These are phyloP conservation scores for Chauna torquata DNA, from an alignment of 2,113 vertebrate genomes.

Conservation along the genomic window DNA sequence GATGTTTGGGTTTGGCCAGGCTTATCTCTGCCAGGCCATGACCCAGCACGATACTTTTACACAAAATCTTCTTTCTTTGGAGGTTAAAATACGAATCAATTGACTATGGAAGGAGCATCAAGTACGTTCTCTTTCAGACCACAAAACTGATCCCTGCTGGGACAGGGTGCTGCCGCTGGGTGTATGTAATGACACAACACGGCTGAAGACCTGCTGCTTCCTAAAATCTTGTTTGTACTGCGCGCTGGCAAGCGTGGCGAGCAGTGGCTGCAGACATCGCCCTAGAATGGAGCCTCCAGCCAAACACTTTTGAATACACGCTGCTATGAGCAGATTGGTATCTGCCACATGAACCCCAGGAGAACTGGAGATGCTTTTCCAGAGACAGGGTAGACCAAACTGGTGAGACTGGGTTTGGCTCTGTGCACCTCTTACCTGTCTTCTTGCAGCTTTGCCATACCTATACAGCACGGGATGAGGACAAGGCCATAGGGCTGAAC, in stretches of 20 bases:
- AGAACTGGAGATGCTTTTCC: background rate
- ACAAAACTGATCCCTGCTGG: background rate
- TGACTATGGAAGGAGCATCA: background rate
- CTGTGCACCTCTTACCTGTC: background rate
- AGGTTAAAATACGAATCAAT: background rate
- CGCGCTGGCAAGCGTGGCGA: background rate
- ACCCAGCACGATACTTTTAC: background rate
- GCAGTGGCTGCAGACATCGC: background rate
- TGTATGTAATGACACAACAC: background rate
- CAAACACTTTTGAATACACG: background rate
- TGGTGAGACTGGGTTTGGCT: slow-evolving; percentile 1
- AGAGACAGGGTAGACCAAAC: background rate
- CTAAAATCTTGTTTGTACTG: background rate
- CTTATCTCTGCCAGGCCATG: background rate
- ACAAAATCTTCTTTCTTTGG: background rate
- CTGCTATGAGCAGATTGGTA: background rate
- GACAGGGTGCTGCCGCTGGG: background rate
- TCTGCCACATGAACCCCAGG: background rate
- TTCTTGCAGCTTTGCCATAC: background rate
- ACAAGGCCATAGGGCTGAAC: background rate
- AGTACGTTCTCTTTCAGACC: background rate
- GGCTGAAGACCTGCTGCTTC: background rate
- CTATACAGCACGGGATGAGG: background rate
- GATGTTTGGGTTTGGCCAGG: background rate
- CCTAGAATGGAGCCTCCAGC: background rate